phyloP scores from a whole-genome alignment of 23 tunicate species.

The Phallusia fumigata region DNA sequence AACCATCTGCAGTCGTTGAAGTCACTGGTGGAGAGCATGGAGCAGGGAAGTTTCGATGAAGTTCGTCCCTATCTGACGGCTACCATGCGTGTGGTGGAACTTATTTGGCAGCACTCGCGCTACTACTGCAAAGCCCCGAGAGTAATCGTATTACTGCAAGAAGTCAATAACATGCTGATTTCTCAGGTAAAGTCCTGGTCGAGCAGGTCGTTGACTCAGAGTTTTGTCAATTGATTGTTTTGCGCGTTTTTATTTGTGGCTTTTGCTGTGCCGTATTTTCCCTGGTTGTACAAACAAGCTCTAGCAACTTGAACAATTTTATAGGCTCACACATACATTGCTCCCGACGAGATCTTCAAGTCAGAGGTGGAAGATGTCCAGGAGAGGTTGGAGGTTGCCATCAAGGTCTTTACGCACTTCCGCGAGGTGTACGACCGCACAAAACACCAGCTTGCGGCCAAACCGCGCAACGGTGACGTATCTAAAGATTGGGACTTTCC shows the following conservation, averaged over 20 bases:
- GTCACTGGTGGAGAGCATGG: conserved; percentile 66
- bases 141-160: conserved; percentile 68
- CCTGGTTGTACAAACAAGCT: too few species aligned
- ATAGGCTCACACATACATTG: conserved; percentile 63
- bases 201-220: too few species aligned
- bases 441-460: conserved; percentile 31
- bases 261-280: too few species aligned
- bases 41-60: conserved; percentile 69
- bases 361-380: conserved; percentile 73
- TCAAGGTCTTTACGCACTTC: conserved; percentile 59
- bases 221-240: too few species aligned
- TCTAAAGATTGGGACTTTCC: conserved; percentile 80
- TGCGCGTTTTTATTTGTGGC: too few species aligned
- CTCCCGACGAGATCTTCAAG: conserved; percentile 82
- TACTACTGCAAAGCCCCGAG: conserved; percentile 73
- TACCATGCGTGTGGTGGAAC: conserved; percentile 69
- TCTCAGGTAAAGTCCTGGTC: conserved; percentile 58
- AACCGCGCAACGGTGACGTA: conserved; percentile 41
- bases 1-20: conserved; percentile 60
- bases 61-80: conserved; percentile 50
- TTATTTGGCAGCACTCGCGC: conserved; percentile 73
- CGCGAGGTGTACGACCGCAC: conserved; percentile 58
- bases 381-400: conserved; percentile 57
- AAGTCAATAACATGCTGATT: conserved; percentile 84
- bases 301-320: neutral